phyloP scores from a whole-genome alignment of 2,113 vertebrate species.

The Okapia johnstoni region DNA sequence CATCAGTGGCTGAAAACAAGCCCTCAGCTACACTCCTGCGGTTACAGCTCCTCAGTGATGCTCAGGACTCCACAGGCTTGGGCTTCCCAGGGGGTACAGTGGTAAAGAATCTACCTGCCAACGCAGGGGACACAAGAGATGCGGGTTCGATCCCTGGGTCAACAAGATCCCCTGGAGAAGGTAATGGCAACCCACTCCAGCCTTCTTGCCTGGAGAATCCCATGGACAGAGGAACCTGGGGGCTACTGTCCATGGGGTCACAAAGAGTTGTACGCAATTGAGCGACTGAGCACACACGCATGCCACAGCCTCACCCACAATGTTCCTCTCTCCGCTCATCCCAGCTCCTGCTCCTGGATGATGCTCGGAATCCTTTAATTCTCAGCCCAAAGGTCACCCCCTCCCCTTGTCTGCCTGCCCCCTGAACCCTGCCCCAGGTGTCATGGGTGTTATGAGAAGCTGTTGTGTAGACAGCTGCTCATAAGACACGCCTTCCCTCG shows the following conservation, averaged over 20 bases:
- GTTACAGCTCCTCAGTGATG: fast-evolving
- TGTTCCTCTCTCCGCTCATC: background rate
- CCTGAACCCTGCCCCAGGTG: background rate
- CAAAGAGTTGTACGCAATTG: fast-evolving
- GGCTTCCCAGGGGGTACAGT: background rate
- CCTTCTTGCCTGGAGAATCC: background rate
- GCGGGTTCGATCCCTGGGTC: background rate
- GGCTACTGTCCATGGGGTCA: background rate
- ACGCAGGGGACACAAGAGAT: background rate
- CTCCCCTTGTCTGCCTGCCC: fast-evolving
- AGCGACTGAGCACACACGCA: fast-evolving
- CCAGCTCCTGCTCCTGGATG: background rate
- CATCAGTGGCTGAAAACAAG: fast-evolving
- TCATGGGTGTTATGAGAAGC: fast-evolving
- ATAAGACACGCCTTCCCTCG: fast-evolving
- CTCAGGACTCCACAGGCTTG: background rate
- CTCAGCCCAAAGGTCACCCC: background rate
- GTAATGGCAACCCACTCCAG: background rate
- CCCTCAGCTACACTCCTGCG: fast-evolving
- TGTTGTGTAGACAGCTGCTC: background rate
- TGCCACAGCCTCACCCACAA: fast-evolving
- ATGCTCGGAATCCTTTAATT: background rate
- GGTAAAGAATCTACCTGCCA: background rate
- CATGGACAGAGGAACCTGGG: background rate
- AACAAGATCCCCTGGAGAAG: background rate